Base-by-base conservation (phyloP, 2,888 invertebrate genomes). In the Leptothorax acervorum region DNA sequence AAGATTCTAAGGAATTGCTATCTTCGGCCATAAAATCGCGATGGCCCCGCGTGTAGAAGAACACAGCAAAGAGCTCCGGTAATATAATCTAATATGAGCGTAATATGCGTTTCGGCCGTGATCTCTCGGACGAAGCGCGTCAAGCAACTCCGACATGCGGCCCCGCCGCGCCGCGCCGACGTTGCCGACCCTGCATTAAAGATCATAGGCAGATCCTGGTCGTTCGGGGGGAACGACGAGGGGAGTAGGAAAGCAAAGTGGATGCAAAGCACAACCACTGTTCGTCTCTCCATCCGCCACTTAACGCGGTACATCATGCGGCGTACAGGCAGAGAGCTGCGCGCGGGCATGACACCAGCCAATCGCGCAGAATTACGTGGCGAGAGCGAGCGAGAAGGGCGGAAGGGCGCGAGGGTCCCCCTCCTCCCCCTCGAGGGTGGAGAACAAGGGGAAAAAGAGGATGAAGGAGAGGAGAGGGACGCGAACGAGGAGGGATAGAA, bases 341-440 rank as follows among this genome's bases (percentile, higher is more conserved):
- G 87, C 88, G 85, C 88, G 87, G 60, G 87, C 92, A 91, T 89
- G 92, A 91, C 92, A 92, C 88, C 87, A 88, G 83, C 90, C 93
- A 92, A 93, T 93, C 91, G 92, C 91, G 85, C 89, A 88, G 89
- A 92, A 92, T 92, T 92, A 91, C 90, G 87, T 87, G 84, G 71
- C 60, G 63, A 84, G 78, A 73, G 81, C 55, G 66, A 83, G 81
- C 65, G 55, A 65, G 79, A 85, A 63, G 75, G 70, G 74, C 28
- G 55, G 74, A 76, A 82, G 83, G 83, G 74, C 55, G 66, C 82
- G 45, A 74, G 66, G 39, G 78, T 15, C 9, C 60, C 60, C 60
- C 11, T 23, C 70, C 28, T 66, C 35, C 31, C 31, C 15, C 11
- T 18, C 4, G 73, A 73, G 75, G 73, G 78, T 28, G 62, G 48